These are phyloP conservation scores for Arizona elegans DNA, from an alignment of 2,113 vertebrate species.

Conservation along the genomic window DNA sequence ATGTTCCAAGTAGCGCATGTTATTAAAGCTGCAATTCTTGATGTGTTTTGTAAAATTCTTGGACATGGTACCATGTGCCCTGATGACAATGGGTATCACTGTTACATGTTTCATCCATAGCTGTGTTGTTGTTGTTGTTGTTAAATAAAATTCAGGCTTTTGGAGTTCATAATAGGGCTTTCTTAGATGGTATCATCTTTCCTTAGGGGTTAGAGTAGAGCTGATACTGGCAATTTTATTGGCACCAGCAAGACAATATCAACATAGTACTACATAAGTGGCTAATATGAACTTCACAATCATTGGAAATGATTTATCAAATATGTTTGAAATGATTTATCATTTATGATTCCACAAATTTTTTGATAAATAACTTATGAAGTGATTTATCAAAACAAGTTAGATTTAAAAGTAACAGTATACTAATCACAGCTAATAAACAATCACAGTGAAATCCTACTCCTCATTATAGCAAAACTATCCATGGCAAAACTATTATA, in stretches of 20 bases:
- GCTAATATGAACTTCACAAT: not conserved
- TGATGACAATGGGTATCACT: no score
- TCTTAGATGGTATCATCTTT: not conserved
- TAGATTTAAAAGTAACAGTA: not conserved
- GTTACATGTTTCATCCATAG: no score
- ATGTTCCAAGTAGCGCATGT: no score
- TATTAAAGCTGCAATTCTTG: no score
- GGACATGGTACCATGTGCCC: no score
- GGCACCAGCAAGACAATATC: not conserved
- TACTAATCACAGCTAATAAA: constrained; percentile 42
- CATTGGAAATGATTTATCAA: constrained; percentile 27
- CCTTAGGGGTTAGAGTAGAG: not conserved
- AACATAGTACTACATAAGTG: not conserved
- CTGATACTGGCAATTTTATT: not conserved
- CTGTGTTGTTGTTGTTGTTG: no score
- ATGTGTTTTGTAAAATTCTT: no score
- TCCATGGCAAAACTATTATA: not conserved
- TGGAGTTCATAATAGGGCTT: not conserved
- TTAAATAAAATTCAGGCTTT: not conserved
- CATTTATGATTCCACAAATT: not conserved
- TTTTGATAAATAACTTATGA: not conserved
- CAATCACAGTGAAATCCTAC: constrained; percentile 28
- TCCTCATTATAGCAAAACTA: not conserved
- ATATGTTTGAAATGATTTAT: not conserved
- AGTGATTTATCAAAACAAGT: constrained; percentile 21